Evolutionary conservation across 1,140 invertebrate species (phyloP).

Genomic region (Lasioglossum albipes): DNA sequence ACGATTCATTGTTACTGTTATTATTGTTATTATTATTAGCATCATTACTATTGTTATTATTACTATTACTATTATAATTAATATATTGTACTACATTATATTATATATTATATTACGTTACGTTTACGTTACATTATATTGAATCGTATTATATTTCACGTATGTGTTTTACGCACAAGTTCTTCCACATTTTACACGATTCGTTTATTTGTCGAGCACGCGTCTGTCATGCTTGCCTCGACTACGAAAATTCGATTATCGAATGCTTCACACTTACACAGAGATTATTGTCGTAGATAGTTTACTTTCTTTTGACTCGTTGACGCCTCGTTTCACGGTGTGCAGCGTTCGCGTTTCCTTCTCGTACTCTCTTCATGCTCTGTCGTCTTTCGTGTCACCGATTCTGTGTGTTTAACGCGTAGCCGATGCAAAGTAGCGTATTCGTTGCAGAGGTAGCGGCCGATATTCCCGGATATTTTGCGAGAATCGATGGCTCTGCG

Average conservation of each 20-base stretch:
- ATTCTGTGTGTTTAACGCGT: background rate
- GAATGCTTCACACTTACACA: too few relatives aligned
- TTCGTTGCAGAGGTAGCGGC: background rate
- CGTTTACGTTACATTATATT: too few relatives aligned
- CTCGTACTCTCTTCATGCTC: too few relatives aligned
- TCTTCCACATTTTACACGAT: background rate
- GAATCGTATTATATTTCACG: background rate
- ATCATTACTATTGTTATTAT: constrained; percentile 2
- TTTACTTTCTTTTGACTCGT: background rate
- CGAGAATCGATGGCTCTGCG: too few relatives aligned
- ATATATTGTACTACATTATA: too few relatives aligned
- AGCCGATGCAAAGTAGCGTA: background rate
- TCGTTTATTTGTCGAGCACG: background rate
- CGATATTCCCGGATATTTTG: background rate
- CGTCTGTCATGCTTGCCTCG: constrained; percentile 9
- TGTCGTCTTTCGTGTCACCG: background rate
- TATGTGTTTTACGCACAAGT: background rate
- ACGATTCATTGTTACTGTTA: constrained; percentile 24
- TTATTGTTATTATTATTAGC: constrained; percentile 12
- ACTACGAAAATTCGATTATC: background rate
- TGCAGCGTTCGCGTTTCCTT: too few relatives aligned
- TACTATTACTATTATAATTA: too few relatives aligned
- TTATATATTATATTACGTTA: too few relatives aligned
- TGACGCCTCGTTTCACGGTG: too few relatives aligned
- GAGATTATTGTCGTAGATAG: too few relatives aligned